phyloP scores from a whole-genome alignment of 2,113 vertebrate species.

The Dissostichus mawsoni region DNA sequence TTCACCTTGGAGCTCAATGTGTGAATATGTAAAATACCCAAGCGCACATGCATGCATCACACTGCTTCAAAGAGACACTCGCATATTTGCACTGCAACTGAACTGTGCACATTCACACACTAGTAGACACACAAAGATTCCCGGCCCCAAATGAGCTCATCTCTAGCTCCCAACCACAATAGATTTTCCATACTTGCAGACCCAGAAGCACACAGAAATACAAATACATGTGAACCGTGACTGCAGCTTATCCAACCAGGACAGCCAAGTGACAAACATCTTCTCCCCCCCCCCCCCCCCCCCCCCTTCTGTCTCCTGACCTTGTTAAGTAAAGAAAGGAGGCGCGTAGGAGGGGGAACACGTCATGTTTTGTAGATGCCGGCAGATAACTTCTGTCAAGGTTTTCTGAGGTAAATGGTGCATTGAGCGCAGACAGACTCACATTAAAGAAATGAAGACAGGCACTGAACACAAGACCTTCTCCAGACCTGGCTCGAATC shows the following conservation, averaged over 20 bases:
- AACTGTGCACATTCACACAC: background rate
- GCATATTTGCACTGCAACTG: background rate
- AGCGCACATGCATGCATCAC: background rate
- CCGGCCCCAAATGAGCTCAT: constrained; percentile 32
- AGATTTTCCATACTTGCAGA: constrained; percentile 51
- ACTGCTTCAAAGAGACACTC: background rate
- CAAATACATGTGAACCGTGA: constrained; percentile 14
- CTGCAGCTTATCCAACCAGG: constrained; percentile 24
- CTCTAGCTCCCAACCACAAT: constrained; percentile 24
- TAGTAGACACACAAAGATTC: background rate
- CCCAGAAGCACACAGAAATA: constrained; percentile 15
- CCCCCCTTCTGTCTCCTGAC: constrained; percentile 53
- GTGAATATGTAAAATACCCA: constrained; percentile 6
- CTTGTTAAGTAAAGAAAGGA: constrained; percentile 76
- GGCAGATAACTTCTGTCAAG: constrained; percentile 10
- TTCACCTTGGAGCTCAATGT: constrained; percentile 7
- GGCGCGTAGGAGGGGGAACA: constrained; percentile 29
- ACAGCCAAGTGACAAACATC: constrained; percentile 61
- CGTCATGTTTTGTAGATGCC: constrained; percentile 19
- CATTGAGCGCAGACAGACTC: no score
- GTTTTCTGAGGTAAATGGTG: constrained; percentile 48
- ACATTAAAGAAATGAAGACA: no score
- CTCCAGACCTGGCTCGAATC: no score
- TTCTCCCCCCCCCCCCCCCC: constrained; percentile 24
- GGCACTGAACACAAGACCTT: no score